A percentile compares a stretch with the other conserved stretches of the same genome.
Evolutionary conservation across 2,113 vertebrate species (phyloP).

Genomic region (Engraulis encrasicolus): DNA sequence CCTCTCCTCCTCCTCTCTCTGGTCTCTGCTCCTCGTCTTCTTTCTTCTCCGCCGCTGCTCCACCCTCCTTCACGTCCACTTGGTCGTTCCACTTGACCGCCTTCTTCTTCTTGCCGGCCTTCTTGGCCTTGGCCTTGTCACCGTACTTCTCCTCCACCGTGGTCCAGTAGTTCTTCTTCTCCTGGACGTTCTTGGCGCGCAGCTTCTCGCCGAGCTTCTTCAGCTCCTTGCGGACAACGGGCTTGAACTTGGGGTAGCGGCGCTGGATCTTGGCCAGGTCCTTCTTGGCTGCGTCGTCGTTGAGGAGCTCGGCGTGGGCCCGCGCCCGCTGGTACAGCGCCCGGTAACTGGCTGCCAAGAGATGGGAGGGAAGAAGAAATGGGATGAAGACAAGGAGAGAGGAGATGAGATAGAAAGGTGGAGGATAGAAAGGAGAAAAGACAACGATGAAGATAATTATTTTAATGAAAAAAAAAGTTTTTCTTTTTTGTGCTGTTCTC

Average conservation of each 20-base stretch:
- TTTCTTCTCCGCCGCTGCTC: conserved; percentile 30
- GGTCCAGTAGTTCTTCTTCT: conserved; percentile 80
- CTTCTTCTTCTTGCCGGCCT: conserved; percentile 47
- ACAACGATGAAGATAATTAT: too few species aligned
- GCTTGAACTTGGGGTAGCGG: conserved; percentile 74
- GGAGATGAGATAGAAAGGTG: too few species aligned
- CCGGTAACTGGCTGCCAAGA: conserved; percentile 78
- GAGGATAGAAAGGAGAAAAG: too few species aligned
- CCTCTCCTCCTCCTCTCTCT: background rate
- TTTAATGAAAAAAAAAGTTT: too few species aligned
- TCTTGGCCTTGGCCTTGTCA: background rate
- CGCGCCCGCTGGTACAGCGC: conserved; percentile 80
- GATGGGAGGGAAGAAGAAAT: background rate
- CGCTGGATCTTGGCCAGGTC: conserved; percentile 73
- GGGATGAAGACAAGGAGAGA: too few species aligned
- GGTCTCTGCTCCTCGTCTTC: background rate
- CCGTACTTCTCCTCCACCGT: conserved; percentile 63
- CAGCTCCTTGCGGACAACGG: conserved; percentile 73
- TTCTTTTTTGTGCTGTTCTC: too few species aligned
- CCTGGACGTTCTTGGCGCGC: conserved; percentile 64
- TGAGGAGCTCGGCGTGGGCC: conserved; percentile 78
- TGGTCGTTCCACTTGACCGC: conserved; percentile 34
- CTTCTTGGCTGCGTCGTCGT: conserved; percentile 70
- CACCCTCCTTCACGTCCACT: conserved; percentile 18
- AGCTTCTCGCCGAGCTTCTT: conserved; percentile 75